These are phyloP conservation scores for Coilia nasus DNA, from an alignment of 2,797 vertebrate genomes.

Conservation along the genomic window DNA sequence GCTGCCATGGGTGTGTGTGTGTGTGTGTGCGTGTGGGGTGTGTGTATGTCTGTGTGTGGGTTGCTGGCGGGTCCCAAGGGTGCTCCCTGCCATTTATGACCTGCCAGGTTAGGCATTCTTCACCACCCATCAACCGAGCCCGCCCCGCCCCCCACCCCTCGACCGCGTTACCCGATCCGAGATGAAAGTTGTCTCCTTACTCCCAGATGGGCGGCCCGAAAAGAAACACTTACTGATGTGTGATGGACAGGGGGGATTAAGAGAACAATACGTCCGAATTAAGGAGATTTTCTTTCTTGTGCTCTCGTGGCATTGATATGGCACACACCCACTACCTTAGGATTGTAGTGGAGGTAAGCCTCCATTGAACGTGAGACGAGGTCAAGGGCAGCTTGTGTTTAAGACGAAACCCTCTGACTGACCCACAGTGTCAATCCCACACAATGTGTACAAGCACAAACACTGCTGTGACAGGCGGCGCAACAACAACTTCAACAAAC, in stretches of 20 bases:
- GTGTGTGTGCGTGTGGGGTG: no score
- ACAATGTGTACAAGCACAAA: neutral
- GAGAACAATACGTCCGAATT: conserved; percentile 54
- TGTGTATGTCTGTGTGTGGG: neutral
- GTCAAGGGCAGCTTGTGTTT: conserved; percentile 27
- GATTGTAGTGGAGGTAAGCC: conserved; percentile 7
- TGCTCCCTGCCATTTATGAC: neutral
- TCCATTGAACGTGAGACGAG: conserved; percentile 18
- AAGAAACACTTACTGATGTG: conserved; percentile 49
- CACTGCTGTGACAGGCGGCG: neutral
- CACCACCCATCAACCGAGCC: conserved; percentile 36
- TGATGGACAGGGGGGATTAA: conserved; percentile 56
- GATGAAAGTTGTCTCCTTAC: conserved; percentile 68
- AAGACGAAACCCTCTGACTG: neutral
- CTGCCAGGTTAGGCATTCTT: neutral
- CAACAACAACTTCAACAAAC: neutral
- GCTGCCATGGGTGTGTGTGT: neutral
- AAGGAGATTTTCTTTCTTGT: conserved; percentile 47
- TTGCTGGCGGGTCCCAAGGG: neutral
- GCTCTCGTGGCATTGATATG: conserved; percentile 43
- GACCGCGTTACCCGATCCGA: conserved; percentile 70
- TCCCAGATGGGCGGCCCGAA: conserved; percentile 46
- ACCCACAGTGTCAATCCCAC: neutral
- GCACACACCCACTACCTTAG: conserved; percentile 22
- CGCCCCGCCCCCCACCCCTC: conserved; percentile 50